Base-by-base conservation (phyloP, 1,140 invertebrate species). In the Hirudo medicinalis region DNA sequence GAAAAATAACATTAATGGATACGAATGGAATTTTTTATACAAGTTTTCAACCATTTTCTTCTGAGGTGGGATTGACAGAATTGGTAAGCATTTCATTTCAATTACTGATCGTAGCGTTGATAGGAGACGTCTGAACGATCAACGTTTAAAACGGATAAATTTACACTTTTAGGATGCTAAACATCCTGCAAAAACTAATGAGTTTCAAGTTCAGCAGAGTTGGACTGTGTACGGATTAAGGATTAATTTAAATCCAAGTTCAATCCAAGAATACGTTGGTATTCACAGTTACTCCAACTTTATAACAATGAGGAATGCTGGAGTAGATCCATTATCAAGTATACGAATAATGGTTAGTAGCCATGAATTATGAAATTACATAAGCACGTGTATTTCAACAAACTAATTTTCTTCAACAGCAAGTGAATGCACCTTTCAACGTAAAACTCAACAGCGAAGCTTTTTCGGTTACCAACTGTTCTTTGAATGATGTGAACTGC, bases 141-240 rank as follows among this genome's bases (percentile, higher is more conserved):
- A 36, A 36, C 32, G 6, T 6, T 36, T 36, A 36, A 36, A 36
- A 36, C 2, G 32, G 32, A 36, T 36, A 36, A 53, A 6, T 55
- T 55, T 54, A 2, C 0, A 69, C 0, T 22, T 68, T 29, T 71
- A 76, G 75, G 71, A 67, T 63, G 74, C 74, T 6, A 55, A 57
- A 13, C 75, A 76, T 70, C 75, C 75, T 29, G 27, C 68, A 32
- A 74, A 72, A 15, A 29, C 9, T 25, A 72, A 25, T 3, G 57
- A 22, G 29, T 67, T 72, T 60, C 69, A 43, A 27, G 29, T 54
- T n/a, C 70, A 60, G 25, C 43, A 71, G 17, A 57, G 36, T 5
- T 77, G 76, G 76, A 67, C 54, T n/a, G 74, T 76, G 0, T 36
- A 72, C 20, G 75, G 75, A n/a, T 73, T 77, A 66, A 63, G 54